Percentiles rank a stretch among this genome's conserved stretches.
Evolutionary conservation across 2,113 vertebrate species (phyloP).

Genomic region (Halichoeres trimaculatus): DNA sequence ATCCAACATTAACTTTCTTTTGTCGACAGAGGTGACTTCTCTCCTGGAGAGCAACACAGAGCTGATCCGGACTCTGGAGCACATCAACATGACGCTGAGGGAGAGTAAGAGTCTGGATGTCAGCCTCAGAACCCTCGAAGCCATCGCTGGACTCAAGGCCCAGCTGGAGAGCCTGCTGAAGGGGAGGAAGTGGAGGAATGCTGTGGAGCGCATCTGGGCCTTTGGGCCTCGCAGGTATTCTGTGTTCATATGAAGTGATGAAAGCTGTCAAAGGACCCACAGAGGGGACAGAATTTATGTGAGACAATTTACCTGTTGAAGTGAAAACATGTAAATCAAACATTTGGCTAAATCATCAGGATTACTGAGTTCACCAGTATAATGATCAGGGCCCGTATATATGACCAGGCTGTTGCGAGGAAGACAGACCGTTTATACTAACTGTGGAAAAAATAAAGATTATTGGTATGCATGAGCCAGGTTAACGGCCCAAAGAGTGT

Average conservation of each 20-base stretch:
- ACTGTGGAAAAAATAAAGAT: too few species aligned
- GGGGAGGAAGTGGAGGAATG: conserved; percentile 92
- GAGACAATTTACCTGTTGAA: too few species aligned
- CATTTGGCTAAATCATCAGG: too few species aligned
- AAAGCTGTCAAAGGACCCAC: too few species aligned
- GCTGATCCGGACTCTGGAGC: conserved; percentile 92
- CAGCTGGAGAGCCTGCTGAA: conserved; percentile 87
- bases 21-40: conserved; percentile 81
- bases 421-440: too few species aligned
- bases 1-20: background rate
- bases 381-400: too few species aligned
- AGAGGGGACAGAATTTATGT: too few species aligned
- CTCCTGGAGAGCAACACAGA: conserved; percentile 90
- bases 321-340: too few species aligned
- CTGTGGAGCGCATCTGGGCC: conserved; percentile 91
- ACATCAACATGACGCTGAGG: conserved; percentile 85
- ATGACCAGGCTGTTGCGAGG: too few species aligned
- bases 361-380: too few species aligned
- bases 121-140: conserved; percentile 83
- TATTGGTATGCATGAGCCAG: too few species aligned
- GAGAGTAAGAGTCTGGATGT: conserved; percentile 86
- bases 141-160: conserved; percentile 86
- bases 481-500: too few species aligned
- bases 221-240: conserved; percentile 92
- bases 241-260: background rate